A percentile compares a stretch with the other conserved stretches of the same genome.
These are phyloP conservation scores for Leptopilina syphax DNA, from an alignment of 2,888 invertebrate genomes.

Conservation along the genomic window DNA sequence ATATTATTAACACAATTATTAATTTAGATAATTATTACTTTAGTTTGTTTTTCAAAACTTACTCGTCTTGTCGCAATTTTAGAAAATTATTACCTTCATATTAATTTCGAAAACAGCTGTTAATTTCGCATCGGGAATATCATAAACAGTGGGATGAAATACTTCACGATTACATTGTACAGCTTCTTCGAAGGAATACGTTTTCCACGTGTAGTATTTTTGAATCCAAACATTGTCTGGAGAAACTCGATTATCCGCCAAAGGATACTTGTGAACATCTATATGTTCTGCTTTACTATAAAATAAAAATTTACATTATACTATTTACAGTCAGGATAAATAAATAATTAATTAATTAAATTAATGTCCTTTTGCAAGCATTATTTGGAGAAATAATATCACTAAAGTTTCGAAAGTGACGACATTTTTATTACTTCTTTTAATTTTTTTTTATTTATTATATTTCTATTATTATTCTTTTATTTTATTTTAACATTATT, in stretches of 20 bases:
- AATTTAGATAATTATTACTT: too few species aligned
- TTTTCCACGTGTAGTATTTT: constrained; percentile 79
- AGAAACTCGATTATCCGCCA: constrained; percentile 79
- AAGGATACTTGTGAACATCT: constrained; percentile 80
- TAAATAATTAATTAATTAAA: too few species aligned
- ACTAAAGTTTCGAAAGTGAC: too few species aligned
- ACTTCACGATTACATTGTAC: constrained; percentile 87
- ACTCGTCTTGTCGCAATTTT: neutral
- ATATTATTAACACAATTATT: neutral
- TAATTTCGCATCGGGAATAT: constrained; percentile 85
- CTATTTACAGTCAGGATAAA: neutral
- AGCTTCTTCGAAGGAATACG: constrained; percentile 86
- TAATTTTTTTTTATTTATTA: too few species aligned
- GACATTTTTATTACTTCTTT: too few species aligned
- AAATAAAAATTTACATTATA: constrained; percentile 47
- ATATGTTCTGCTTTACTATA: constrained; percentile 76
- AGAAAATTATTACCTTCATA: constrained; percentile 80
- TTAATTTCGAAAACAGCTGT: constrained; percentile 87
- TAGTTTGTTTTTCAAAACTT: too few species aligned
- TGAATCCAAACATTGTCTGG: constrained; percentile 83
- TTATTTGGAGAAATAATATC: neutral
- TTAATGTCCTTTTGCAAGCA: neutral
- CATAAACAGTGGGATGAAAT: constrained; percentile 90
- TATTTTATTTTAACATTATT: too few species aligned
- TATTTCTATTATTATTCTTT: too few species aligned